phyloP scores from a whole-genome alignment of 2,888 invertebrate species.

The Rhagonycha fulva region DNA sequence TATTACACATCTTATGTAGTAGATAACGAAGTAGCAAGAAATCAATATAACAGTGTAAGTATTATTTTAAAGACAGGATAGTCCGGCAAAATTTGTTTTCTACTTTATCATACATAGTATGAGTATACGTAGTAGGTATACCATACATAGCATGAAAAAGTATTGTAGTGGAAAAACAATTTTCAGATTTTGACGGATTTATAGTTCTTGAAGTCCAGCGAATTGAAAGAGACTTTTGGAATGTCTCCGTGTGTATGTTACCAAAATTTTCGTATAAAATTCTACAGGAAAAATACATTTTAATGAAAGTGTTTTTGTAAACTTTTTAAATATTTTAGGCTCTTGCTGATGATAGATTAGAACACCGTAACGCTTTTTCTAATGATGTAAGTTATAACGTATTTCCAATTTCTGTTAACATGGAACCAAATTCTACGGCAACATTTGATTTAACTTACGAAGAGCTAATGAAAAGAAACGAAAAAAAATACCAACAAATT shows the following conservation, averaged over 20 bases:
- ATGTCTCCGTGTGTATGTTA: no score
- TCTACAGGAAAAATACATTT: no score
- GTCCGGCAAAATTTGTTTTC: no score
- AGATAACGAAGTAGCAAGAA: constrained; percentile 66
- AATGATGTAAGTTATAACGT: constrained; percentile 72
- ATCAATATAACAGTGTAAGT: constrained; percentile 50
- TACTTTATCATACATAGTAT: no score
- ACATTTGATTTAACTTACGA: constrained; percentile 75
- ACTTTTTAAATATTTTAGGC: constrained; percentile 50
- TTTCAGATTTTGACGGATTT: no score
- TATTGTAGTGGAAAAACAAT: no score
- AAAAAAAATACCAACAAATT: constrained; percentile 69
- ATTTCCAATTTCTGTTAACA: constrained; percentile 69
- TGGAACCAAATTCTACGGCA: constrained; percentile 66
- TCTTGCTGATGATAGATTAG: constrained; percentile 60
- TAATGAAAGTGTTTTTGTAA: no score
- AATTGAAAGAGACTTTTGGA: no score
- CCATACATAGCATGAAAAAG: neutral
- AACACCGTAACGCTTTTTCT: constrained; percentile 64
- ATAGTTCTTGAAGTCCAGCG: no score
- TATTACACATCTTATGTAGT: constrained; percentile 67
- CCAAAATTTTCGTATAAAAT: no score
- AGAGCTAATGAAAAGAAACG: constrained; percentile 66
- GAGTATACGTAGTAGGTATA: no score
- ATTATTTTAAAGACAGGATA: neutral